phyloP scores from a whole-genome alignment of 2,888 invertebrate species.

The Agonum fuliginosum region DNA sequence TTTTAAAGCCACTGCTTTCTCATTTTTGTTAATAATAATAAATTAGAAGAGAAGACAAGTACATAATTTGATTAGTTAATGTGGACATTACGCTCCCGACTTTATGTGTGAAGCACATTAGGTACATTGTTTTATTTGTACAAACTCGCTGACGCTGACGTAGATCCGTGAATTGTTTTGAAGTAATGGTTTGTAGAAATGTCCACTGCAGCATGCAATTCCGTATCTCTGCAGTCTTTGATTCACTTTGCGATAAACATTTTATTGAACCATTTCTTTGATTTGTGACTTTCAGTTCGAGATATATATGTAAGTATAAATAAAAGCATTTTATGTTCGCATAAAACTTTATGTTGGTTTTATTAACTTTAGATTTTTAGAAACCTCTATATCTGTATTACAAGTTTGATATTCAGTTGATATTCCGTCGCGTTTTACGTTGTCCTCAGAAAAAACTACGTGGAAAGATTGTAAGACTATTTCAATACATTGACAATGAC shows the following conservation, averaged over 20 bases:
- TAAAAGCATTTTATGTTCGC: slow-evolving; percentile 31
- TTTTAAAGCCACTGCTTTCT: too few species aligned
- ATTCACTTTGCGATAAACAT: slow-evolving; percentile 32
- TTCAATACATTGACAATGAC: slow-evolving; percentile 31
- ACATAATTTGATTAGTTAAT: too few species aligned
- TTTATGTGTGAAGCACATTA: too few species aligned
- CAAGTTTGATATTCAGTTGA: slow-evolving; percentile 27
- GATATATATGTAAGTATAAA: slow-evolving; percentile 37
- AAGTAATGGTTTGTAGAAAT: too few species aligned
- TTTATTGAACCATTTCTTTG: slow-evolving; percentile 41
- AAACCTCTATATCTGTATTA: slow-evolving; percentile 18
- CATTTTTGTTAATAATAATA: too few species aligned
- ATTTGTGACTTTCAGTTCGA: slow-evolving; percentile 30
- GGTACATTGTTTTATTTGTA: too few species aligned
- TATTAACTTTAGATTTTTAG: slow-evolving; percentile 33
- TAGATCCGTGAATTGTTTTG: too few species aligned
- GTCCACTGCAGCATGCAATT: too few species aligned
- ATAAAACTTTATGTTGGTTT: slow-evolving; percentile 33
- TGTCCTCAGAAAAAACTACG: not conserved
- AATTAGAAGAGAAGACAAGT: too few species aligned
- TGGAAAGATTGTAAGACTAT: slow-evolving; percentile 7
- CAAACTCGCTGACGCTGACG: too few species aligned
- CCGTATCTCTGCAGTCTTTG: slow-evolving; percentile 8
- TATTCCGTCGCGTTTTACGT: not conserved
- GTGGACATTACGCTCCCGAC: too few species aligned